Conservation (phyloP, 2,113 vertebrate genomes). For the Leucosticte australis region DNA sequence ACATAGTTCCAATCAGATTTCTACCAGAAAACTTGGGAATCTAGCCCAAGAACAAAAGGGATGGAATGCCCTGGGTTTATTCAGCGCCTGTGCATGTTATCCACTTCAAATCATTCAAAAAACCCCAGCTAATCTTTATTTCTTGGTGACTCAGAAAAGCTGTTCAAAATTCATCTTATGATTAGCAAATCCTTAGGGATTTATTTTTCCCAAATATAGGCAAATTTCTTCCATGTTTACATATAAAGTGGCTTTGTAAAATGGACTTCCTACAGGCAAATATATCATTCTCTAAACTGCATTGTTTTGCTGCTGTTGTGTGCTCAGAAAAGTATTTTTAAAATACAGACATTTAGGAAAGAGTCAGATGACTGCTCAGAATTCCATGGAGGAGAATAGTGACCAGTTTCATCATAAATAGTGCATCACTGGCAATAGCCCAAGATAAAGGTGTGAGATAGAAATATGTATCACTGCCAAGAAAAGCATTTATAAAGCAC, state of each 20-base stretch:
- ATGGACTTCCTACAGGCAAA: not conserved
- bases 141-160: not conserved
- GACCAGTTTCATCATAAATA: not conserved
- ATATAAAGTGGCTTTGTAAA: not conserved
- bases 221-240: not conserved
- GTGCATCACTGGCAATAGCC: not conserved
- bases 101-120: not conserved
- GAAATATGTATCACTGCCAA: not conserved
- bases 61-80: not conserved
- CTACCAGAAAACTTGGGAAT: not conserved
- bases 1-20: not conserved
- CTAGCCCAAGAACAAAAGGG: not conserved
- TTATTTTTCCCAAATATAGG: not conserved
- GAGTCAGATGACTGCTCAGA: not conserved
- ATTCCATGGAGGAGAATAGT: not conserved
- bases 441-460: not conserved
- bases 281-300: not conserved
- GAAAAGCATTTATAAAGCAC: not conserved
- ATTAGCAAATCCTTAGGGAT: not conserved
- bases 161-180: not conserved
- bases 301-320: not conserved
- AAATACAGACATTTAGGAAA: not conserved
- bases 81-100: not conserved
- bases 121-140: rapidly evolving
- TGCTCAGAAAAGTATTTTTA: not conserved